Base-by-base conservation (phyloP, 2,888 invertebrate species). In the Agrotis segetum region DNA sequence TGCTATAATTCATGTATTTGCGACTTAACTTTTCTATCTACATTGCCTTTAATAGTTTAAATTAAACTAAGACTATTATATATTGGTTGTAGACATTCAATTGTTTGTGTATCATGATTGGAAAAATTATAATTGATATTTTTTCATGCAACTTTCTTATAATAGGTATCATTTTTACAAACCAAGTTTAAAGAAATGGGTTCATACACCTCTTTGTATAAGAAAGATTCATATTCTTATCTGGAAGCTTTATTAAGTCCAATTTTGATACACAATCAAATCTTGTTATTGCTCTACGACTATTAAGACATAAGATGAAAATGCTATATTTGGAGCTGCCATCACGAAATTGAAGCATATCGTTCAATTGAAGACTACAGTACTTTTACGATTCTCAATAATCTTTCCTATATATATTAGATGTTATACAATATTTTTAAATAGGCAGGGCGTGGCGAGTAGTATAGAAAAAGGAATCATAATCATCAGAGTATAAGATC, bases 371-470 rank as follows among this genome's bases (percentile, higher is more conserved):
- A 96, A 96, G 96, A 96, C 96, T 96, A 93, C 92, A 88, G 87
- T 92, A 95, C 90, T 92, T 94, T 93, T 95, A 95, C 93, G 90
- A 92, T 92, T 93, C 93, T 87, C 94, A 93, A 92, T 94, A 94
- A 95, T 95, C 95, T 95, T 93, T 96, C 95, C 95, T 96, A 95
- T 95, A 95, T 95, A 92, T 93, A 94, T 92, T 95, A 95, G 93
- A 91, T 92, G 90, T 92, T 95, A 92, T 95, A 96, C 94, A 95
- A 93, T 92, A 93, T 92, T 94, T 94, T 94, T 92, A 93, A 88
- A 89, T 90, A 92, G 90, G 88, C 83, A 86, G 86, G 87, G 87
- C 88, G 91, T 85, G 90, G 85, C 81, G 89, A 81, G 89, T 90
- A 91, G 90, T 81, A 89, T 92, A 92, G 90, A 87, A 88, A 90